Evolutionary conservation across 2,888 invertebrate species (phyloP).

Genomic region (Latheticus oryzae): DNA sequence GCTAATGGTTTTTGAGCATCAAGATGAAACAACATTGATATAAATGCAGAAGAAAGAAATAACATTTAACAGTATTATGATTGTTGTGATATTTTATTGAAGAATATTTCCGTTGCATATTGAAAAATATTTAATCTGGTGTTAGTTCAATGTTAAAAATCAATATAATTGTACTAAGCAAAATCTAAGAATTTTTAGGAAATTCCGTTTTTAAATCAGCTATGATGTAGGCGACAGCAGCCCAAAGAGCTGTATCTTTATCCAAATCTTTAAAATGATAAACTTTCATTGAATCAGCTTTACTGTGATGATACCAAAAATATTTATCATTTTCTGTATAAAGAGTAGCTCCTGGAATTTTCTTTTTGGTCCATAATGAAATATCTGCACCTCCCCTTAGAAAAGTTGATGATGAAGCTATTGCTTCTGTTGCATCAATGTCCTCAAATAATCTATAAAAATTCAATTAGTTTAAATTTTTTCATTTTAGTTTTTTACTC

Average conservation of each 20-base stretch:
- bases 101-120: too few species aligned
- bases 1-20: constrained; percentile 80
- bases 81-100: constrained; percentile 8
- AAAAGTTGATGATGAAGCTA: constrained; percentile 65
- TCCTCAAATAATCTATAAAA: constrained; percentile 70
- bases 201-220: constrained; percentile 80
- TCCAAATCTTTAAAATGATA: constrained; percentile 78
- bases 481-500: constrained; percentile 68
- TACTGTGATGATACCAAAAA: constrained; percentile 82
- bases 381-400: constrained; percentile 86
- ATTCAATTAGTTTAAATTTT: background rate
- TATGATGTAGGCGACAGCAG: constrained; percentile 80
- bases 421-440: constrained; percentile 75
- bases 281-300: constrained; percentile 83
- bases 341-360: constrained; percentile 79
- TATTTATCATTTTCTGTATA: constrained; percentile 77
- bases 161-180: too few species aligned
- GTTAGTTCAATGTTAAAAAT: too few species aligned
- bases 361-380: constrained; percentile 70
- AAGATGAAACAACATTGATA: constrained; percentile 88
- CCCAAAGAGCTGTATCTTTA: constrained; percentile 81
- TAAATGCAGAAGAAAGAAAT: constrained; percentile 63
- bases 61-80: constrained; percentile 1
- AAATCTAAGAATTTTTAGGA: too few species aligned
- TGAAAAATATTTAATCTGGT: constrained; percentile 1